Percentiles rank a stretch among this genome's conserved stretches.
Conservation (phyloP, 1,140 invertebrate species). For the Neomicropteryx cornuta region DNA sequence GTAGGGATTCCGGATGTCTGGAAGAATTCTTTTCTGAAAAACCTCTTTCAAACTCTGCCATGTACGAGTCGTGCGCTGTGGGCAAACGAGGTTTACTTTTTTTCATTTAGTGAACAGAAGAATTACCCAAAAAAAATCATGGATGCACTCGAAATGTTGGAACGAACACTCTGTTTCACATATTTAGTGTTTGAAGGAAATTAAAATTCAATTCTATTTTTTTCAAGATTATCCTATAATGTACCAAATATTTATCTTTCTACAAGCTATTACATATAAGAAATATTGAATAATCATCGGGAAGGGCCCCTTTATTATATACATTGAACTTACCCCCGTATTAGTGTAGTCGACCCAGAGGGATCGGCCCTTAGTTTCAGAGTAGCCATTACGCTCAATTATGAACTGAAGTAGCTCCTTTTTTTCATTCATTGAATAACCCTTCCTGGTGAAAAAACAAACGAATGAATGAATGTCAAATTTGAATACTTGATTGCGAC, state of each 20-base stretch:
- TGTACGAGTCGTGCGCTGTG: slow-evolving; percentile 25
- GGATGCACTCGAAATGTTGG: neutral
- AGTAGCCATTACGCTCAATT: slow-evolving; percentile 2
- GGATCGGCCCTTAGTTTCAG: slow-evolving; percentile 10
- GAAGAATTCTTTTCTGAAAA: slow-evolving; percentile 32
- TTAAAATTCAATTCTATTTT: neutral
- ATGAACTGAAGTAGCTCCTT: slow-evolving; percentile 7
- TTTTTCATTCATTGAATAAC: slow-evolving; percentile 12
- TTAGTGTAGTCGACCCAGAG: slow-evolving; percentile 7
- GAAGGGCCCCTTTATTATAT: neutral
- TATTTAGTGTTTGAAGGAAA: neutral
- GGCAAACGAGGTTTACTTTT: neutral
- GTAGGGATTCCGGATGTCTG: slow-evolving; percentile 35
- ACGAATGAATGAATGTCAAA: no score
- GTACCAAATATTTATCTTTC: neutral
- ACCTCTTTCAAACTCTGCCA: slow-evolving; percentile 39
- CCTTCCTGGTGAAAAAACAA: no score
- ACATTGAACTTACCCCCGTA: slow-evolving; percentile 5
- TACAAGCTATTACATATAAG: neutral
- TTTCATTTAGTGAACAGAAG: neutral
- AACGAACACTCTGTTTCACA: neutral
- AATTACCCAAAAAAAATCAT: neutral
- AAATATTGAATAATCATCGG: neutral
- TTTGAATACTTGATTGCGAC: no score
- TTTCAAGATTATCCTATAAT: neutral